Evolutionary conservation across 2,888 invertebrate species (phyloP), one percentile per base, ranked within the genome.

Genomic region (Drosophila gaucha): DNA sequence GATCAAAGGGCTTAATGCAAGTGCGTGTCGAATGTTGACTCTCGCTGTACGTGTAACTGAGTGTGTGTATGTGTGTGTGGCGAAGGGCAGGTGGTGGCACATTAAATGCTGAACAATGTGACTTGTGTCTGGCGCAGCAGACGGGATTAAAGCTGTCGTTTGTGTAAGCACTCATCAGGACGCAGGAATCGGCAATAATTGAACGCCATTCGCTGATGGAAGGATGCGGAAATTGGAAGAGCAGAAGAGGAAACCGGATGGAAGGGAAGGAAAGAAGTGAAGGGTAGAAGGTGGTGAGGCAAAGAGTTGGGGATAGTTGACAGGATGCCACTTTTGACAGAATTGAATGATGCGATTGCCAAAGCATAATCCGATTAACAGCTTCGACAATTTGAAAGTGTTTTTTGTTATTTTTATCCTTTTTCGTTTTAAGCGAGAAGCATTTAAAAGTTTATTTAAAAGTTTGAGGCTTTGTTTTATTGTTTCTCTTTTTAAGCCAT

Each of bases 1-100:
- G 67, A 74, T 79, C 76, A 68, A 62, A 60, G 55, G 30, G 55
- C 50, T 74, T 57, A 63, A 50, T 52, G 16, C 52, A 55, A 55
- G 55, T 57, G 73, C 36, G 44, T 66, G 70, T 59, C 60, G 59
- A 55, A 59, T 70, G 67, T 54, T 44, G 56, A 58, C 26, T 50
- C 43, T 5, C 24, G 1, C 41, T 41, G 6, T n/a, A n/a, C n/a
- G n/a, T n/a, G n/a, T n/a, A n/a, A n/a, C n/a, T n/a, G n/a, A n/a
- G n/a, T n/a, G n/a, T 26, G 28, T 16, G 43, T 28, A 0, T 4
- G 16, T n/a, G 16, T 33, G 52, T 24, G 28, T 9, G 16, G 38
- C 38, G 28, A 9, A 31, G 4, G 24, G 31, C 10, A 46, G 30
- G 28, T 1, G 38, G 28, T 18, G 20, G 38, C 36, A 38, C 41